phyloP scores from a whole-genome alignment of 2,888 invertebrate species.

The Andrena dorsata region DNA sequence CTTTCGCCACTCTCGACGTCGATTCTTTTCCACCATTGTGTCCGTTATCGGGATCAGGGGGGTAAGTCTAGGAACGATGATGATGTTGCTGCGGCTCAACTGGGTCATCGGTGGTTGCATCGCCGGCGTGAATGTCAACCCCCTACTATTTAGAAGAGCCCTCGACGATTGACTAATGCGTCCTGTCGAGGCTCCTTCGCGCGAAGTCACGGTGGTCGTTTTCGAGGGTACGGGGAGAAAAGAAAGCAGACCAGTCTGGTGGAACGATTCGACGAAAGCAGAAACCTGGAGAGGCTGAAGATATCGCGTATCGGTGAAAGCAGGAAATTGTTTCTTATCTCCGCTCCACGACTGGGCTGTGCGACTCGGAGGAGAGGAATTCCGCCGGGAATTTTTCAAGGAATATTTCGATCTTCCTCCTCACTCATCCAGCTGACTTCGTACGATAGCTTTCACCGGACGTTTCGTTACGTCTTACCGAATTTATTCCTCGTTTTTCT shows the following conservation, averaged over 20 bases:
- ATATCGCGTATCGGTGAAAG: slow-evolving; percentile 24
- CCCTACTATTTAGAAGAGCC: not conserved
- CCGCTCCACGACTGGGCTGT: slow-evolving; percentile 5
- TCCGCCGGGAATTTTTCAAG: not conserved
- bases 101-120: slow-evolving; percentile 6
- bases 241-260: not conserved
- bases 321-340: slow-evolving; percentile 52
- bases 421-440: slow-evolving; percentile 1
- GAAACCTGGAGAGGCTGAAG: not conserved
- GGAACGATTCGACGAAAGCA: slow-evolving; percentile 1
- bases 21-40: slow-evolving; percentile 26
- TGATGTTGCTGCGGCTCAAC: not conserved
- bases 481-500: slow-evolving; percentile 23
- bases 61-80: not conserved
- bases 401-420: slow-evolving; percentile 13
- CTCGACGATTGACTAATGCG: not conserved
- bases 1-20: not conserved
- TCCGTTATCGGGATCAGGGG: slow-evolving; percentile 12
- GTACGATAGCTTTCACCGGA: slow-evolving; percentile 22
- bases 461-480: not conserved
- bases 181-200: not conserved
- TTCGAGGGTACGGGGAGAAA: not conserved
- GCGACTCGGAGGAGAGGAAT: not conserved
- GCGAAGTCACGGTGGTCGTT: not conserved
- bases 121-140: not conserved